Conservation (phyloP, 2,113 vertebrate species). For the Anguilla rostrata region DNA sequence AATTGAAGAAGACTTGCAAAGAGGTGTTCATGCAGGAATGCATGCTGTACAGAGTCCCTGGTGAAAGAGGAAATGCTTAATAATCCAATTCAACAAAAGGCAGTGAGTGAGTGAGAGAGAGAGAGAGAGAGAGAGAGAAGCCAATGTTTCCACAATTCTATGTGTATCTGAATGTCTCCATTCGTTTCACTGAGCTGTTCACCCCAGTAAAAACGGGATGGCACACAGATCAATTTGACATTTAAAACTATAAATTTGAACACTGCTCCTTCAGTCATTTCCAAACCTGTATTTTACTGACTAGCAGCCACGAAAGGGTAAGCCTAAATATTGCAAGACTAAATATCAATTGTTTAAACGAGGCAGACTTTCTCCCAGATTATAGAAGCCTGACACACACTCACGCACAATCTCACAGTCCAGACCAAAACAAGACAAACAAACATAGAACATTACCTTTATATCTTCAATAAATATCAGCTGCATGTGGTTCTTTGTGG, state of each 20-base stretch:
- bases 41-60: slow-evolving; percentile 31
- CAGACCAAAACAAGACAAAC: not conserved
- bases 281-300: not conserved
- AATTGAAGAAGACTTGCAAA: slow-evolving; percentile 39
- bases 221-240: not conserved
- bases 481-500: not conserved
- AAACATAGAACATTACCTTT: not conserved
- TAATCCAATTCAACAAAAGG: slow-evolving; percentile 29
- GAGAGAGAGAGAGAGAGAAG: not conserved
- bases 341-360: slow-evolving; percentile 24
- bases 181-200: slow-evolving; percentile 31
- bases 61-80: slow-evolving; percentile 27
- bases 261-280: not conserved
- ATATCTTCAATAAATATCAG: not conserved
- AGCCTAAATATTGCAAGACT: not conserved
- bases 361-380: slow-evolving; percentile 9
- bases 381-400: not conserved
- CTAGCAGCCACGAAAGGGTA: not conserved
- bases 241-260: not conserved
- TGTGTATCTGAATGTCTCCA: slow-evolving; percentile 35
- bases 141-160: slow-evolving; percentile 30
- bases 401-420: not conserved
- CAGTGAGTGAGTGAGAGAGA: not conserved
- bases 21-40: slow-evolving; percentile 55
- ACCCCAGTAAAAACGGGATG: not conserved